These are phyloP conservation scores for Chaetodon trifasciatus DNA, from an alignment of 2,797 vertebrate genomes.

Conservation along the genomic window DNA sequence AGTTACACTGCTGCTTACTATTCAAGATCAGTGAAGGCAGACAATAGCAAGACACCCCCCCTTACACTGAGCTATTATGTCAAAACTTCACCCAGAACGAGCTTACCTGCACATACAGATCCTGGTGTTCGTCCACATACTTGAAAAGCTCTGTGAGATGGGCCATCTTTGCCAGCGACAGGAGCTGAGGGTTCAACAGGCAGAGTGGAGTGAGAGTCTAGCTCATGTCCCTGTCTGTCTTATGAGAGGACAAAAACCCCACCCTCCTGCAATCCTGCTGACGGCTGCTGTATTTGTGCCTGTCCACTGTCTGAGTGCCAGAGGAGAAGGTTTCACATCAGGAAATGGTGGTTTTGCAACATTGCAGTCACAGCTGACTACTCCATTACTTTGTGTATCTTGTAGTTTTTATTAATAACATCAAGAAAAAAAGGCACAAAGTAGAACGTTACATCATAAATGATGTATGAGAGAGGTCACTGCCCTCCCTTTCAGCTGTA, in stretches of 20 bases:
- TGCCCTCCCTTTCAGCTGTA: neutral
- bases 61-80: neutral
- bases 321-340: constrained; percentile 9
- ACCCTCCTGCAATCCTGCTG: constrained; percentile 60
- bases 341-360: constrained; percentile 17
- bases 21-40: neutral
- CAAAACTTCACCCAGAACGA: neutral
- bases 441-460: neutral
- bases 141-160: constrained; percentile 89
- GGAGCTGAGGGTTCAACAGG: constrained; percentile 59
- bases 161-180: constrained; percentile 85
- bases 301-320: constrained; percentile 11
- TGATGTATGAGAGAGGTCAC: neutral
- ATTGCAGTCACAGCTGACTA: neutral
- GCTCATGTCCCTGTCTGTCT: constrained; percentile 4
- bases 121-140: constrained; percentile 94
- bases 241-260: constrained; percentile 47
- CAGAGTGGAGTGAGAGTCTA: constrained; percentile 27
- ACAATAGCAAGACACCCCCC: neutral
- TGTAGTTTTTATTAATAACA: neutral
- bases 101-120: constrained; percentile 91
- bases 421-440: neutral
- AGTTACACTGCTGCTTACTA: neutral
- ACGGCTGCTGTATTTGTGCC: constrained; percentile 26
- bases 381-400: neutral